These are phyloP conservation scores for Altica lythri DNA, from an alignment of 2,888 invertebrate genomes.

Conservation along the genomic window DNA sequence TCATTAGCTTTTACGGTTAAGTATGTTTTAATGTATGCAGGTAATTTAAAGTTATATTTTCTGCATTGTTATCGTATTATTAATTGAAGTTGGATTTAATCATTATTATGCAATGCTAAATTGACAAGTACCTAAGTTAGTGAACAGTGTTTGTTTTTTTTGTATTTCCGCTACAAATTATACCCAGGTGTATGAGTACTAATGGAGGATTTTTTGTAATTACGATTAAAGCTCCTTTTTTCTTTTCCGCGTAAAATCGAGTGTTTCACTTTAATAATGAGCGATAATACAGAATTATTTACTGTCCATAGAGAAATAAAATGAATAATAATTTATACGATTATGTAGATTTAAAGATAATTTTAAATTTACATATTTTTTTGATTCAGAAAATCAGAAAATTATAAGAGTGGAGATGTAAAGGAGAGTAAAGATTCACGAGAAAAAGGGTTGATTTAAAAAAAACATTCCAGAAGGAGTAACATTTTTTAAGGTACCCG, in stretches of 20 bases:
- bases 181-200: constrained; percentile 5
- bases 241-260: neutral
- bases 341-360: no score
- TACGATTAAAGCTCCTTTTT: neutral
- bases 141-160: neutral
- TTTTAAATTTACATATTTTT: no score
- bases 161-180: constrained; percentile 10
- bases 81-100: constrained; percentile 30
- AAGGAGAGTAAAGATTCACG: no score
- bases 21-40: constrained; percentile 35
- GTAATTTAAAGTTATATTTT: constrained; percentile 33
- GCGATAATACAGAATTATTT: constrained; percentile 1
- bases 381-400: no score
- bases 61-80: constrained; percentile 30
- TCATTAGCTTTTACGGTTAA: constrained; percentile 33
- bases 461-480: no score
- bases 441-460: no score
- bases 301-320: neutral
- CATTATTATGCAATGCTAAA: constrained; percentile 25
- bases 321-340: no score
- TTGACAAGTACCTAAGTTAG: constrained; percentile 16
- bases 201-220: constrained; percentile 22
- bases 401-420: no score
- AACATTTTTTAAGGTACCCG: no score
- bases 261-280: neutral